Base-by-base conservation (phyloP, 64 coral and sea anemone species). In the Pocillopora damicornis region DNA sequence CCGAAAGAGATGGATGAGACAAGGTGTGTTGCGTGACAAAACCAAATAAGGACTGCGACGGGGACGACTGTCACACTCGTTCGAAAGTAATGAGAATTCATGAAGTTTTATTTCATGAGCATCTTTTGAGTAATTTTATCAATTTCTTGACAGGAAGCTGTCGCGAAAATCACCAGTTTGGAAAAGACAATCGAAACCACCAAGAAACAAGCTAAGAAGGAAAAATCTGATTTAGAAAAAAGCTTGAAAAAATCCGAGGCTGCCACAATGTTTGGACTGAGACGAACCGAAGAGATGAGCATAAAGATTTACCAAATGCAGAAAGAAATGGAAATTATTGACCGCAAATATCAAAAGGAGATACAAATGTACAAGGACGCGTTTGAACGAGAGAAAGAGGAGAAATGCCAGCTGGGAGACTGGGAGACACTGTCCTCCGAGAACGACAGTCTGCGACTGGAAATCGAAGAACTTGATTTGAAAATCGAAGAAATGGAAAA, bases 301-400 rank as follows among this genome's bases (percentile, higher is more conserved):
- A 99, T 95, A 75, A 99, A 99, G 68, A 99, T 99, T 37, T 99
- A 99, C 45, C 76, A 89, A 79, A 98, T 98, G 95, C 95, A 98
- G 75, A 98, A 98, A 76, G 95, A 98, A 85, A 98, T 98, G 92
- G 95, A 98, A 79, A 85, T 90, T 20, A 90, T 98, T 45, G 95
- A 98, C 79, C 74, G 81, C 15, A 98, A 91, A 72, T 98, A 98
- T 45, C 88, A 93, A 81, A 93, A 94, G 25, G 95, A 98, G 75
- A 98, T 98, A 13, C 81, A 98, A 35, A 63, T 98, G 35, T 98
- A 98, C 75, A 98, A 98, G 69, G 95, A 93, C 61, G 91, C 91
- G 15, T 93, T 93, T 83, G 94, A 96, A 75, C 91, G 94, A 0
- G 94, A 93, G 17, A 96, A 96, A 73, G 78, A 90, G 11, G 37